Conservation (phyloP, 2,113 vertebrate species). For the Apodemus sylvaticus region DNA sequence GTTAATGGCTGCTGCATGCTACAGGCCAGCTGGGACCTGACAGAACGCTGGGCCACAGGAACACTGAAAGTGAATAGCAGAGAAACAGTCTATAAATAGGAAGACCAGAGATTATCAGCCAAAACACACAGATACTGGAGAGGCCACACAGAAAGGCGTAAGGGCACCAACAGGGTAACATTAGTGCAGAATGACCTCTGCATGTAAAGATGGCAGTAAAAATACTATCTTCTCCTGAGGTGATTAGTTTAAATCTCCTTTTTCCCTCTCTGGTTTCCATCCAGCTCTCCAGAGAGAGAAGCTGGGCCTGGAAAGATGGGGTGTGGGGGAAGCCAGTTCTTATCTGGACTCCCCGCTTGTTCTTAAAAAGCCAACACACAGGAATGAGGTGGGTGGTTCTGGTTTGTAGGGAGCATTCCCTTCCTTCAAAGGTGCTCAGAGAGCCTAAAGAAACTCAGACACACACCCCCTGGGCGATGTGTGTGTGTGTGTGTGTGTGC, state of each 20-base stretch:
- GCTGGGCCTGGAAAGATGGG: not conserved
- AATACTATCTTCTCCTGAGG: slow-evolving; percentile 32
- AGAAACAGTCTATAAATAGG: slow-evolving; percentile 72
- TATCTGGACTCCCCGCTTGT: not conserved
- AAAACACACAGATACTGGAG: slow-evolving; percentile 66
- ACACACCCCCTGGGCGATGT: not conserved
- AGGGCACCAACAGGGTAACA: not conserved
- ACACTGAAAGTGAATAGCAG: slow-evolving; percentile 30
- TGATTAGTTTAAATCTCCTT: not conserved
- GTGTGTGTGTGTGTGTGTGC: too few species aligned
- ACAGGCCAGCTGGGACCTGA: slow-evolving; percentile 59
- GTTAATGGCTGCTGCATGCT: slow-evolving; percentile 57
- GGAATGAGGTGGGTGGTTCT: not conserved
- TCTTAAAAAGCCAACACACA: not conserved
- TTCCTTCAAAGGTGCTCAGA: not conserved
- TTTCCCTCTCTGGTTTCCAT: not conserved
- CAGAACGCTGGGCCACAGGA: slow-evolving; percentile 49
- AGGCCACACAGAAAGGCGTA: slow-evolving; percentile 70
- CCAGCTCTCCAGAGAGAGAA: not conserved
- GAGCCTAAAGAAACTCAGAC: not conserved
- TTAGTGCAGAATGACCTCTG: slow-evolving; percentile 26
- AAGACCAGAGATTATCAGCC: slow-evolving; percentile 56
- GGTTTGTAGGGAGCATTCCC: not conserved
- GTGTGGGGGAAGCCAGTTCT: not conserved
- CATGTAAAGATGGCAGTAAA: slow-evolving; percentile 16